These are phyloP conservation scores for Cantharis flavilabris DNA, from an alignment of 2,888 invertebrate genomes.

Conservation along the genomic window DNA sequence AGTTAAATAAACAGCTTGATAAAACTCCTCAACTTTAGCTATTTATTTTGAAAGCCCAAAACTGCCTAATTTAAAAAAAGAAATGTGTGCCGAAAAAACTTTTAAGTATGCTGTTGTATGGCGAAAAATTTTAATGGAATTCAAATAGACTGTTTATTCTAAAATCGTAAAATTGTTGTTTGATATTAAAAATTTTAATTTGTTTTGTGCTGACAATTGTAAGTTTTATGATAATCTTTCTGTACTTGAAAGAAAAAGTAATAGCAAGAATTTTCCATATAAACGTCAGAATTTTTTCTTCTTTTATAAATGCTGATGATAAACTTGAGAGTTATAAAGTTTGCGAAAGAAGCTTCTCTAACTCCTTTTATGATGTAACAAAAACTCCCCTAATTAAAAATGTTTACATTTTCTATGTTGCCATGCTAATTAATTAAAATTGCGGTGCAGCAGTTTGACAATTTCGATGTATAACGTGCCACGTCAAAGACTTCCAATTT, in stretches of 20 bases:
- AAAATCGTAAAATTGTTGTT: not conserved
- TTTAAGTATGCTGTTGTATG: not conserved
- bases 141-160: not conserved
- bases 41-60: not conserved
- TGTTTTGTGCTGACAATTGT: not conserved
- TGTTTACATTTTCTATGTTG: not conserved
- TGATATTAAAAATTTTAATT: not conserved
- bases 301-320: not conserved
- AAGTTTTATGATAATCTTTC: not conserved
- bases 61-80: not conserved
- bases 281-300: not conserved
- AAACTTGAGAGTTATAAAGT: not conserved
- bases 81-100: not conserved
- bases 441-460: not conserved
- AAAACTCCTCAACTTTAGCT: not conserved
- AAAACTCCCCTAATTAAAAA: not conserved
- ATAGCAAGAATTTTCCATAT: not conserved
- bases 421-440: not conserved
- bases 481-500: conserved; percentile 11
- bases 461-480: not conserved
- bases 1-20: not conserved
- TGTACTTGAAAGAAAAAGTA: not conserved
- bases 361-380: not conserved
- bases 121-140: not conserved
- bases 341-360: not conserved